Base-by-base conservation (phyloP, 2,888 invertebrate genomes). In the Mongoloraphidia duomilia region DNA sequence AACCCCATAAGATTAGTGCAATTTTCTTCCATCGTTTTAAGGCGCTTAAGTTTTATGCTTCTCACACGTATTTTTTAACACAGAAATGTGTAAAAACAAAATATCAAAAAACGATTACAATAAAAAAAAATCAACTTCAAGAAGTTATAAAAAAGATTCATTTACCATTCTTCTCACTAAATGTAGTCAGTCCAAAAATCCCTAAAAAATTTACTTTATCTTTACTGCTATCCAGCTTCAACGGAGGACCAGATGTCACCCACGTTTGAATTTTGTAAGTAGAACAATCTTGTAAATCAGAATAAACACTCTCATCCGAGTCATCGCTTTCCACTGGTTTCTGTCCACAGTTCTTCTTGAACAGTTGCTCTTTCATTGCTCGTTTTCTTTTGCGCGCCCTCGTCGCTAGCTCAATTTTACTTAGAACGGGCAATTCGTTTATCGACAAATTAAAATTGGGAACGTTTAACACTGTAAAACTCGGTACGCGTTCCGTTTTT, bases 151-250 rank as follows among this genome's bases (percentile, higher is more conserved):
- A 40, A 40, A 52, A 51, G 45, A 17, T 42, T 43, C 46, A 58
- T 68, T 68, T 68, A 82, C 83, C 79, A 68, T 77, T 79, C 57
- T 68, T 77, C 53, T 63, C 68, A 45, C 69, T 67, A 49, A 72
- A 70, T n/a, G 82, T 78, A 8, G 79, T 79, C 50, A 84, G 65
- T 45, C 72, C 76, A 53, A 83, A 76, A 55, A 73, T 69, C 33
- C 76, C 71, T 47, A 84, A 68, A 61, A 83, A 83, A 12, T 75
- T 67, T 12, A 75, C 61, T 61, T 84, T 76, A 44, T 70, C 68
- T 34, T 71, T 66, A 11, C 68, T 66, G 49, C 68, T 64, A 54
- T 74, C 72, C 13, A 69, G 62, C 54, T 71, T 70, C n/a, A 68
- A 64, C 8, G 74, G 73, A 50, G 69, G 71, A 49, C 69, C 75